Conservation (phyloP, 2,113 vertebrate genomes). For the Tursiops truncatus region DNA sequence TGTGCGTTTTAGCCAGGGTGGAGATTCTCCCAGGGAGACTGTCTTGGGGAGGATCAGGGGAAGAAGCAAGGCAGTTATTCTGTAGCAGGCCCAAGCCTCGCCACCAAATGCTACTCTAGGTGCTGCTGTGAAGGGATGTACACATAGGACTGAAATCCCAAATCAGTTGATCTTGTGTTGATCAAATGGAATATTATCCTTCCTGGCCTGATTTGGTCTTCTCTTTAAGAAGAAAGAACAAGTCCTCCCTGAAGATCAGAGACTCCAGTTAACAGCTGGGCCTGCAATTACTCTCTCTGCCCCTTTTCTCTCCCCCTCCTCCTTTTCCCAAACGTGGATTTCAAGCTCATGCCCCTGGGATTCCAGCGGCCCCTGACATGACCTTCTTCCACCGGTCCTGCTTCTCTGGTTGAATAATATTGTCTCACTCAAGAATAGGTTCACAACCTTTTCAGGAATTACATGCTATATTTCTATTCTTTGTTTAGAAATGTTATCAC, state of each 20-base stretch:
- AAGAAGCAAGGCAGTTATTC: neutral
- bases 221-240: neutral
- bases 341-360: neutral
- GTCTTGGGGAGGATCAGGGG: neutral
- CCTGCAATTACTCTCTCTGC: too few species aligned
- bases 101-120: neutral
- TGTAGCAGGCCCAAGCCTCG: rapidly evolving
- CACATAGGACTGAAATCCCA: neutral
- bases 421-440: neutral
- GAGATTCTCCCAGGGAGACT: neutral
- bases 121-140: neutral
- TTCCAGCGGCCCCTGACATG: rapidly evolving
- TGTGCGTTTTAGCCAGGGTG: neutral
- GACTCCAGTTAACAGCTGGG: neutral
- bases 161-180: neutral
- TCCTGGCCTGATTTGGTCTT: neutral
- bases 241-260: neutral
- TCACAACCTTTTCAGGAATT: neutral
- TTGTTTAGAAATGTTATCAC: neutral
- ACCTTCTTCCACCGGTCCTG: neutral
- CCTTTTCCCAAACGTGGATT: neutral
- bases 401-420: neutral
- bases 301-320: neutral
- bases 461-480: neutral
- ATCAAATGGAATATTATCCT: neutral